phyloP scores from a whole-genome alignment of 2,888 invertebrate species.

The Tanypteryx hageni region DNA sequence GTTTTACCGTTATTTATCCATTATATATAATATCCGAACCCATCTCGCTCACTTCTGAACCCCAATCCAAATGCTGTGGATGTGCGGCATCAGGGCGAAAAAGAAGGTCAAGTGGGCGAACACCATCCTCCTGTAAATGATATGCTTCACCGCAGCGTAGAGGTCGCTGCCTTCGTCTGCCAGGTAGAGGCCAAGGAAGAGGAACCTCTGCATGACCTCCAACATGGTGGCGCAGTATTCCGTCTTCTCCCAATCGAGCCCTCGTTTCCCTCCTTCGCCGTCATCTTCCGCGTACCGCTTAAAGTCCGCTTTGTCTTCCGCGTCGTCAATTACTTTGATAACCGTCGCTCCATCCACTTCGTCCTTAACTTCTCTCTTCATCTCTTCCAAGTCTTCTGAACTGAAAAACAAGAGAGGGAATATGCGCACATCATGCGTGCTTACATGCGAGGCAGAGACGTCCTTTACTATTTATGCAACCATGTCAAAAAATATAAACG shows the following conservation, averaged over 20 bases:
- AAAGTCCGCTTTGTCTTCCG: not conserved
- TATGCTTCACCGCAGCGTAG: constrained; percentile 36
- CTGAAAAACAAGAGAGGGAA: not conserved
- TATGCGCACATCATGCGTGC: too few species aligned
- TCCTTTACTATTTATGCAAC: too few species aligned
- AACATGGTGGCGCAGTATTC: not conserved
- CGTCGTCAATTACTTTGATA: not conserved
- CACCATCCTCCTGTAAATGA: constrained; percentile 25
- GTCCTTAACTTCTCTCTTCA: not conserved
- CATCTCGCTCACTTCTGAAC: not conserved
- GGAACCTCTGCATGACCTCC: not conserved
- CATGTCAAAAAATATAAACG: too few species aligned
- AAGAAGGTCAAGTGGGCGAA: constrained; percentile 53
- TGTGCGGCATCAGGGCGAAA: constrained; percentile 18
- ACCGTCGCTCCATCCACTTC: not conserved
- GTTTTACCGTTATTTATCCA: too few species aligned
- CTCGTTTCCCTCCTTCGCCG: not conserved
- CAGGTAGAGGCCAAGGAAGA: constrained; percentile 27
- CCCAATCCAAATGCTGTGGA: constrained; percentile 54
- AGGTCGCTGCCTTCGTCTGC: constrained; percentile 57
- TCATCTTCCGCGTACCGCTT: not conserved
- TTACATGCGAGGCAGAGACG: too few species aligned
- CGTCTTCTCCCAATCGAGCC: not conserved
- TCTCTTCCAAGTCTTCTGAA: not conserved
- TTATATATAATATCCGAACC: too few species aligned